Conservation (phyloP, 1,140 invertebrate species). For the Pomacea maculata region DNA sequence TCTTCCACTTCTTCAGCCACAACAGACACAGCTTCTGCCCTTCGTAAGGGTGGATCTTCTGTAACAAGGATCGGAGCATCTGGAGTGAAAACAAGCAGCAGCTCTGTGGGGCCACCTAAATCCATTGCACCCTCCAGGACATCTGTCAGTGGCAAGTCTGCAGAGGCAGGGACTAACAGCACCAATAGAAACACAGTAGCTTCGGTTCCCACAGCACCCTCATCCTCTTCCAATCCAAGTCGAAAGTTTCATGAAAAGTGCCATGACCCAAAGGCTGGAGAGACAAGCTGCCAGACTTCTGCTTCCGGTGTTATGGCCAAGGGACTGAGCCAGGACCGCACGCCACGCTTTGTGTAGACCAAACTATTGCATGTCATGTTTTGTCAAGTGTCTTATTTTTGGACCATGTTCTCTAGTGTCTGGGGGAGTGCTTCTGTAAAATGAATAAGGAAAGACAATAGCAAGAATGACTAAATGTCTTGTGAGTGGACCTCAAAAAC, state of each 20-base stretch:
- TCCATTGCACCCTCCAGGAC: neutral
- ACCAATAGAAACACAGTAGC: neutral
- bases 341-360: conserved; percentile 25
- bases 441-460: no score
- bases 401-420: neutral
- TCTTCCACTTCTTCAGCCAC: neutral
- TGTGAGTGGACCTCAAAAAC: no score
- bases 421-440: no score
- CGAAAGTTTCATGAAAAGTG: conserved; percentile 17
- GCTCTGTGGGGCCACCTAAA: neutral
- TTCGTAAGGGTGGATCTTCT: neutral
- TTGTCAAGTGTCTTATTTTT: neutral
- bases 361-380: neutral
- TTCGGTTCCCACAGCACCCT: neutral
- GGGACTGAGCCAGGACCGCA: conserved; percentile 25
- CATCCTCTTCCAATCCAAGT: neutral
- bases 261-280: conserved; percentile 6
- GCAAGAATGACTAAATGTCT: no score
- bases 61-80: neutral
- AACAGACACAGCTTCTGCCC: neutral
- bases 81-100: neutral
- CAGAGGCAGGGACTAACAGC: neutral
- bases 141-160: neutral
- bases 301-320: neutral
- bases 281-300: neutral